These are phyloP conservation scores for Celastrina argiolus DNA, from an alignment of 2,888 invertebrate genomes.

Conservation along the genomic window DNA sequence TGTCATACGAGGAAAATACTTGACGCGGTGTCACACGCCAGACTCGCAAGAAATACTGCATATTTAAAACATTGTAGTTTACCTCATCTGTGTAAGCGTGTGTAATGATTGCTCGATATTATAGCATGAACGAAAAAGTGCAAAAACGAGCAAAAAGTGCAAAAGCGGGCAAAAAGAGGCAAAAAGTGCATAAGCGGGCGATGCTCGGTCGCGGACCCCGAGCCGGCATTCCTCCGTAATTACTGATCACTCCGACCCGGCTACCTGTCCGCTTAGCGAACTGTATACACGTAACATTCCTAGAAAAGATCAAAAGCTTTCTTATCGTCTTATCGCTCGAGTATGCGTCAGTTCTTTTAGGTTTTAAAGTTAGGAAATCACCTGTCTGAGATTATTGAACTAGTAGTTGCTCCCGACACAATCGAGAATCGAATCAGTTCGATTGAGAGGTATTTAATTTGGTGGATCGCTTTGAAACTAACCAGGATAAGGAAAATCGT, in stretches of 20 bases:
- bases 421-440: too few relatives aligned
- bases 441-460: too few relatives aligned
- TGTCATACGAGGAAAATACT: neutral
- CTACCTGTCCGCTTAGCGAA: neutral
- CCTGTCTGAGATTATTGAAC: too few relatives aligned
- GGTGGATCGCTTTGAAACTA: too few relatives aligned
- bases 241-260: neutral
- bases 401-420: too few relatives aligned
- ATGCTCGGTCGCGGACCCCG: neutral
- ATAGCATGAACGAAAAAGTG: conserved; percentile 7
- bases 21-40: neutral
- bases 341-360: too few relatives aligned
- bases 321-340: neutral
- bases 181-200: neutral
- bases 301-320: neutral
- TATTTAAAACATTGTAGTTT: neutral
- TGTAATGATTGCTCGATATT: neutral
- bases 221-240: neutral
- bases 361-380: too few relatives aligned
- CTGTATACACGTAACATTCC: neutral
- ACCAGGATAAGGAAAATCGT: too few relatives aligned
- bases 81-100: neutral
- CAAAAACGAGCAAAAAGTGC: neutral
- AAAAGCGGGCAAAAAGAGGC: neutral
- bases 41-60: neutral